These are phyloP conservation scores for Crocodylus rhombifer DNA, from an alignment of 2,797 vertebrate species.

Conservation along the genomic window DNA sequence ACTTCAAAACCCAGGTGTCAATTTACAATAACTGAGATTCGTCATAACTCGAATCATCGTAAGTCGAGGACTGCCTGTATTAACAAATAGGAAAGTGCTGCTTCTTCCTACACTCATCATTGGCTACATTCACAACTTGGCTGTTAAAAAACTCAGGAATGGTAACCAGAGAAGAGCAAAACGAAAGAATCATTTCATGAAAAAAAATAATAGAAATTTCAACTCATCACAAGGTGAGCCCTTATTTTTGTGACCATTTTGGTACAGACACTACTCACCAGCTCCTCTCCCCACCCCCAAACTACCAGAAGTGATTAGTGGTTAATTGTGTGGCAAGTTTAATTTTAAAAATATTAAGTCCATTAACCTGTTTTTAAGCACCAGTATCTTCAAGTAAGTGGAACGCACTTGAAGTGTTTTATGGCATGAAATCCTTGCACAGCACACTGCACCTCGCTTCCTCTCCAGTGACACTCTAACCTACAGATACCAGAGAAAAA, in stretches of 20 bases:
- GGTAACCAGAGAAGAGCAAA: neutral
- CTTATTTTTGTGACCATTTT: neutral
- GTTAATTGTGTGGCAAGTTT: neutral
- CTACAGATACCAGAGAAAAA: neutral
- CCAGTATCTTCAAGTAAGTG: neutral
- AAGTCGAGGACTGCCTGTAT: too few relatives aligned
- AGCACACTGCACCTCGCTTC: neutral
- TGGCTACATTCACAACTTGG: neutral
- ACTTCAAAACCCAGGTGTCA: too few relatives aligned
- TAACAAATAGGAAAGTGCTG: neutral
- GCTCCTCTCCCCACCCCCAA: neutral
- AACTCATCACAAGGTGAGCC: neutral
- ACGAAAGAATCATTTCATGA: neutral
- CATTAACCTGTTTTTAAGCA: neutral
- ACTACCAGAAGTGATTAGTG: neutral
- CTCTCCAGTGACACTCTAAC: neutral
- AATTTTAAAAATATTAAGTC: neutral
- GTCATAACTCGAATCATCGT: too few relatives aligned
- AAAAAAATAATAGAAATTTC: neutral
- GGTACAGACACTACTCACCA: too few relatives aligned
- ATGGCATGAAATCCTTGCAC: neutral
- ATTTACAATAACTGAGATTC: too few relatives aligned
- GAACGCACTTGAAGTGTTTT: neutral
- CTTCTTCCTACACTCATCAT: conserved; percentile 14
- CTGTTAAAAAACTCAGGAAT: neutral